Conservation (phyloP, 2,888 invertebrate species). For the Polydrusus pterygomalis region DNA sequence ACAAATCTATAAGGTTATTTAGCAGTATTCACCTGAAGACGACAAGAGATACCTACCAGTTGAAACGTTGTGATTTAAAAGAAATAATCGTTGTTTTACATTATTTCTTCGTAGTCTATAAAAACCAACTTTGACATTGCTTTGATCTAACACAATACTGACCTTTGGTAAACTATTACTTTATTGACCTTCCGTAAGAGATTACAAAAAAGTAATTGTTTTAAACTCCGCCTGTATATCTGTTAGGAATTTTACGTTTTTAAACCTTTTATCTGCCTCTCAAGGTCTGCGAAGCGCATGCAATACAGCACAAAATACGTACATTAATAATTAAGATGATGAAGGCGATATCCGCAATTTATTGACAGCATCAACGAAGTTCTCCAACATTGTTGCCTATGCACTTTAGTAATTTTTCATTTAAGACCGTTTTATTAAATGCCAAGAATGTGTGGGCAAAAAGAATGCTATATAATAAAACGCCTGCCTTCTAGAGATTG, state of each 20-base stretch:
- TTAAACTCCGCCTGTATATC: slow-evolving; percentile 1
- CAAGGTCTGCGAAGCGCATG: slow-evolving; percentile 18
- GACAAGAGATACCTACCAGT: no score
- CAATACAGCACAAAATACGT: slow-evolving; percentile 18
- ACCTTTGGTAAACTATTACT: neutral
- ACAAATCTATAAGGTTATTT: no score
- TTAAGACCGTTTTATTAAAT: slow-evolving; percentile 32
- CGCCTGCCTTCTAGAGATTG: slow-evolving; percentile 37
- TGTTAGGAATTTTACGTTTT: slow-evolving; percentile 19
- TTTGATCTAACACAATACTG: neutral
- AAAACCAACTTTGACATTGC: neutral
- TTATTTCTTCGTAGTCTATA: neutral
- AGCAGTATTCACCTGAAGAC: no score
- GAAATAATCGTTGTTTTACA: no score
- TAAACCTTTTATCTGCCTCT: slow-evolving; percentile 11
- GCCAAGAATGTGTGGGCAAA: slow-evolving; percentile 40
- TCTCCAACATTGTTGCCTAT: slow-evolving; percentile 34
- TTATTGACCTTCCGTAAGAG: neutral
- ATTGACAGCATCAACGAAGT: slow-evolving; percentile 17
- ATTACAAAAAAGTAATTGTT: slow-evolving; percentile 1
- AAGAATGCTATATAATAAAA: slow-evolving; percentile 21
- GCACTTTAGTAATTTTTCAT: slow-evolving; percentile 23
- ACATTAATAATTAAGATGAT: slow-evolving; percentile 19
- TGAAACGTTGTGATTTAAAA: no score
- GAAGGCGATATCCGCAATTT: slow-evolving; percentile 21